phyloP scores from a whole-genome alignment of 2,113 vertebrate genomes.

The Cynocephalus volans region DNA sequence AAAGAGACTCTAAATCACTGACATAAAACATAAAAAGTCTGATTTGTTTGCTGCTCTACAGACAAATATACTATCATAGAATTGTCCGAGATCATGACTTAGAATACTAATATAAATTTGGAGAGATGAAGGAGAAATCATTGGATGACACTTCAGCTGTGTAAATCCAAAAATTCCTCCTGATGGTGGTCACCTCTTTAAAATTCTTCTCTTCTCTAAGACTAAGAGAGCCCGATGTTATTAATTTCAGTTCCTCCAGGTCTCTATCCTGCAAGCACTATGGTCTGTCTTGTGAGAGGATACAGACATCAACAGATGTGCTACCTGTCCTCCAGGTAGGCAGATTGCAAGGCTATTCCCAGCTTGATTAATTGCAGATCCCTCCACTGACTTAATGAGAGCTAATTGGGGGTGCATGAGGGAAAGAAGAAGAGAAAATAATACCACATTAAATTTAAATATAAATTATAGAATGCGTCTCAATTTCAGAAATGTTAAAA shows the following conservation, averaged over 20 bases:
- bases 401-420: not conserved
- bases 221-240: not conserved
- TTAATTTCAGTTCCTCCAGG: not conserved
- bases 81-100: not conserved
- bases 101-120: not conserved
- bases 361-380: constrained; percentile 57
- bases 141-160: not conserved
- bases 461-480: not conserved
- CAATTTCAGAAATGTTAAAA: constrained; percentile 50
- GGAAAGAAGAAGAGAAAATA: not conserved
- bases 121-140: constrained; percentile 8
- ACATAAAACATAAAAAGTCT: not conserved
- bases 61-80: not conserved
- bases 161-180: not conserved
- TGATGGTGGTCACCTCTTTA: not conserved
- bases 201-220: constrained; percentile 41
- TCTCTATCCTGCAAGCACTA: not conserved
- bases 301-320: not conserved
- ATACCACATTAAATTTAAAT: not conserved
- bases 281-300: constrained; percentile 25
- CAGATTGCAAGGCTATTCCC: not conserved
- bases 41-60: not conserved
- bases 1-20: not conserved
- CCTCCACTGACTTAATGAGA: constrained; percentile 15
- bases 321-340: constrained; percentile 15